A percentile compares a stretch with the other conserved stretches of the same genome.
phyloP scores from a whole-genome alignment of 2,888 invertebrate species.

The Prionchulus punctatus region DNA sequence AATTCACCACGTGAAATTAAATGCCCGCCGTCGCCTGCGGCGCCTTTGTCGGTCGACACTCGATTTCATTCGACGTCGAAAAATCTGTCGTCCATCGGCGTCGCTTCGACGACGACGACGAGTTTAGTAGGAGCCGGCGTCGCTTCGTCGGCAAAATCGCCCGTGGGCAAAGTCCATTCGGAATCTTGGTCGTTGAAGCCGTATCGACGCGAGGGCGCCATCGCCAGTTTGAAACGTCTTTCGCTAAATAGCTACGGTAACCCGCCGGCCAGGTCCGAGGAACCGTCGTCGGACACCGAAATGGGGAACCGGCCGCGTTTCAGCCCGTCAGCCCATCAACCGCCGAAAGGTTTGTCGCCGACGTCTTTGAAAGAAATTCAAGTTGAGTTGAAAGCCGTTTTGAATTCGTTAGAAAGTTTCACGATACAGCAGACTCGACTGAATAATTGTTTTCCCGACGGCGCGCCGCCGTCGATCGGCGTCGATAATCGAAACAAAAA shows the following conservation, averaged over 20 bases:
- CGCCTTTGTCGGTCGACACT: no score
- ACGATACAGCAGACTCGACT: constrained; percentile 1
- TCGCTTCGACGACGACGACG: no score
- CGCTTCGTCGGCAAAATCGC: no score
- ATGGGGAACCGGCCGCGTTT: background rate
- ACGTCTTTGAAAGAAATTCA: constrained; percentile 8
- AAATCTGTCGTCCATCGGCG: no score
- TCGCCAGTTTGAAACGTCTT: background rate
- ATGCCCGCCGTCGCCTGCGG: background rate
- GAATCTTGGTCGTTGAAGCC: no score
- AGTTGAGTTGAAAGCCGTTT: constrained; percentile 8
- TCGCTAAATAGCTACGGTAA: background rate
- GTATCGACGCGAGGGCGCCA: background rate
- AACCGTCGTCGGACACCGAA: background rate
- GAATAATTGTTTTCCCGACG: background rate
- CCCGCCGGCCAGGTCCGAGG: background rate
- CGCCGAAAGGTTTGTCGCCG: constrained; percentile 3
- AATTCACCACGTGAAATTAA: background rate
- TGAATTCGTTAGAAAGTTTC: constrained; percentile 6
- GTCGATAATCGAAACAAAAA: background rate
- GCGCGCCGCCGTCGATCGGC: background rate
- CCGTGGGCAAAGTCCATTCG: no score
- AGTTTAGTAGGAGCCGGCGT: no score
- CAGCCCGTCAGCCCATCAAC: background rate
- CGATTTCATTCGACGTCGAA: no score